A percentile compares a stretch with the other conserved stretches of the same genome.
phyloP scores from a whole-genome alignment of 2,113 vertebrate species.

The Lophotis ruficrista region DNA sequence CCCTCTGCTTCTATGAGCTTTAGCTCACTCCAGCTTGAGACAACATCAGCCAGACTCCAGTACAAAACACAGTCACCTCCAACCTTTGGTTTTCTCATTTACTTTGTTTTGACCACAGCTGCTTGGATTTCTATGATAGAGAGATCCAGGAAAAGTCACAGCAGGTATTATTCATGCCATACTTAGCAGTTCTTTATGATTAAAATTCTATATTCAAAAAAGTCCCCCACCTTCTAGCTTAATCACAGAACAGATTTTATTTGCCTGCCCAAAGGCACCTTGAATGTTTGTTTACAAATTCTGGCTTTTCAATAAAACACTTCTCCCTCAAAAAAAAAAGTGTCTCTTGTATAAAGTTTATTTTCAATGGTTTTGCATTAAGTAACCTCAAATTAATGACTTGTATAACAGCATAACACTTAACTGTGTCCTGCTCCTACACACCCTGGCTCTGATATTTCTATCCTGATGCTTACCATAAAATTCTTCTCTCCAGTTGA shows the following conservation, averaged over 20 bases:
- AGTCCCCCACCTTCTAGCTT: not conserved
- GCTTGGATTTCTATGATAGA: not conserved
- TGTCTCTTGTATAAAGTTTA: not conserved
- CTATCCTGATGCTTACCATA: not conserved
- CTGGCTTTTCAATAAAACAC: not conserved
- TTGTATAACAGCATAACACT: not conserved
- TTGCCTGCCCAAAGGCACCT: not conserved
- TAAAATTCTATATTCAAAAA: not conserved
- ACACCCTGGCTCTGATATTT: not conserved
- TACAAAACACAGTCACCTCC: not conserved
- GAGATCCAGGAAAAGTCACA: not conserved
- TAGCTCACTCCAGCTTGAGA: not conserved
- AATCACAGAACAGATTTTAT: not conserved
- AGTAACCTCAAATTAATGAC: not conserved
- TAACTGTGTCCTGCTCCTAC: not conserved
- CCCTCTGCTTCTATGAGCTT: not conserved
- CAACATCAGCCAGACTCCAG: not conserved
- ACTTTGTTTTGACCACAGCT: not conserved
- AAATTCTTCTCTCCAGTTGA: constrained; percentile 11
- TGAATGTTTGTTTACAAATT: not conserved
- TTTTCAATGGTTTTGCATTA: not conserved
- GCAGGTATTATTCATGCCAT: not conserved
- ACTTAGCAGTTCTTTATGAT: not conserved
- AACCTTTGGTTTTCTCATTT: not conserved
- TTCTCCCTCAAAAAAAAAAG: not conserved